Evolutionary conservation across 2,888 invertebrate species (phyloP).

Genomic region (Dolichopus griseipennis): DNA sequence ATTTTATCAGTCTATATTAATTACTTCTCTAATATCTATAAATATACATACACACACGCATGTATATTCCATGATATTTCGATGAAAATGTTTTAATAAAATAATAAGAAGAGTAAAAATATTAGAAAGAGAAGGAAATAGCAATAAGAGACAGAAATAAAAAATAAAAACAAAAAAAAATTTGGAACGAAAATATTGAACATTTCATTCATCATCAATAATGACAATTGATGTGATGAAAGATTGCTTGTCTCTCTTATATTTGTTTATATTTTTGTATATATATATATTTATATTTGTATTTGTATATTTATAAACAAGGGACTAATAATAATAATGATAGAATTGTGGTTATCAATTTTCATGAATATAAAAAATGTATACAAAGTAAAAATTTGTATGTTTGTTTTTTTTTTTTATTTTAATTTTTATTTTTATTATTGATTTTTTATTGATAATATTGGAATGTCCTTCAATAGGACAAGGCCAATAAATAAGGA

Average conservation of each 20-base stretch:
- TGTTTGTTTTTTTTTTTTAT: neutral
- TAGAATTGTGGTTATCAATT: neutral
- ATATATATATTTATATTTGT: too few relatives aligned
- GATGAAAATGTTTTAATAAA: too few relatives aligned
- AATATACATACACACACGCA: too few relatives aligned
- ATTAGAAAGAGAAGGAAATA: too few relatives aligned
- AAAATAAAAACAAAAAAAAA: neutral
- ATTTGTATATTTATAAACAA: too few relatives aligned
- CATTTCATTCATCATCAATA: slow-evolving; percentile 2
- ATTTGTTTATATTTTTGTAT: too few relatives aligned
- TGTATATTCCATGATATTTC: too few relatives aligned
- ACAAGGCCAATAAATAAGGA: neutral
- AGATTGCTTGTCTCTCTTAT: neutral
- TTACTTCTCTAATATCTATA: too few relatives aligned
- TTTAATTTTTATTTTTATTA: neutral
- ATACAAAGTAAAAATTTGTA: neutral
- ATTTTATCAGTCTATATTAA: too few relatives aligned
- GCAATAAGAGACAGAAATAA: too few relatives aligned
- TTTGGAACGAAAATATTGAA: neutral
- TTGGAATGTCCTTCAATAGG: neutral
- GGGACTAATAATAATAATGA: neutral
- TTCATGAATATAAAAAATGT: too few relatives aligned
- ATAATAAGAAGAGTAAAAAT: too few relatives aligned
- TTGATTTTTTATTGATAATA: neutral
- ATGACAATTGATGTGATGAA: slow-evolving; percentile 1